phyloP scores from a whole-genome alignment of 2,113 vertebrate genomes.

The Pristiophorus japonicus region DNA sequence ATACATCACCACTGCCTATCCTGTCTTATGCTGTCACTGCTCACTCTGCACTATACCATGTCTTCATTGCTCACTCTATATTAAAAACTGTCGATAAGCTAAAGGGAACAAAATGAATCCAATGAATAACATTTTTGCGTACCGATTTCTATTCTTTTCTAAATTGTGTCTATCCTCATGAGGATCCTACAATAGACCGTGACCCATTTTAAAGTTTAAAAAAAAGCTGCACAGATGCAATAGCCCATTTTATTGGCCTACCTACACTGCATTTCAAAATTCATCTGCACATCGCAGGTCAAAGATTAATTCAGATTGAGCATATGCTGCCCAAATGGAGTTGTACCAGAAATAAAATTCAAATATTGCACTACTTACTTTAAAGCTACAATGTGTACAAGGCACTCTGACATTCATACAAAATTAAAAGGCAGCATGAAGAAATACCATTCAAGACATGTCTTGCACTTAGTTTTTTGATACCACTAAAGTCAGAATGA shows the following conservation, averaged over 20 bases:
- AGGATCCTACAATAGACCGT: constrained; percentile 30
- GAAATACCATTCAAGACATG: neutral
- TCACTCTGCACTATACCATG: neutral
- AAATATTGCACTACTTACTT: neutral
- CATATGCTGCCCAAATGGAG: neutral
- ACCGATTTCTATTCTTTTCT: neutral
- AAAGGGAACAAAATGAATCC: constrained; percentile 8
- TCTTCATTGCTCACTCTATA: neutral
- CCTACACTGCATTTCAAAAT: constrained; percentile 11
- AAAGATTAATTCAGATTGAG: constrained; percentile 4
- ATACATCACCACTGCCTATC: neutral
- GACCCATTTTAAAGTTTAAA: constrained; percentile 33
- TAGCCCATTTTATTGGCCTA: constrained; percentile 31
- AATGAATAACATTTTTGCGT: neutral
- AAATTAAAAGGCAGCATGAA: neutral
- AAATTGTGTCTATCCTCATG: constrained; percentile 28
- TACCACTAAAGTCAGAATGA: neutral
- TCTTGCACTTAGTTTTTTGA: neutral
- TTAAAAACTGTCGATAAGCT: neutral
- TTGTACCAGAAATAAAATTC: constrained; percentile 3
- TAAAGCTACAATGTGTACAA: neutral
- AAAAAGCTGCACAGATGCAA: neutral
- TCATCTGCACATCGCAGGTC: neutral
- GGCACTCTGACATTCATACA: neutral
- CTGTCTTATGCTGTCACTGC: neutral